Evolutionary conservation across 2,888 invertebrate species (phyloP), one percentile per base, ranked within the genome.

Genomic region (Camponotus fellah): DNA sequence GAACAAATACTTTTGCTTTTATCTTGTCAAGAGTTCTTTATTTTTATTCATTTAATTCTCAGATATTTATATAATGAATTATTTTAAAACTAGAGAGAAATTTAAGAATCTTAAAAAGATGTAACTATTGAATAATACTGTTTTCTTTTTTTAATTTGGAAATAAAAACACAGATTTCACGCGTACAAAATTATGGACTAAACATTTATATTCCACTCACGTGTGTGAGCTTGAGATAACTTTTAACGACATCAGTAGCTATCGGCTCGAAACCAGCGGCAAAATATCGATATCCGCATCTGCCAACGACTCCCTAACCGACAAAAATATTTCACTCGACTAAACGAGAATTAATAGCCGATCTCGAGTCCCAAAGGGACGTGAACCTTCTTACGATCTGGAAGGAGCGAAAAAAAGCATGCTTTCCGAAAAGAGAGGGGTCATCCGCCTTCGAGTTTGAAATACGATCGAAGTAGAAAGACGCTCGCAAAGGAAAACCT

Each of bases 291-390:
- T 79, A 80, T 62, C 46, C 60, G 26, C 71, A 71, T 80, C 60
- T 71, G 79, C 85, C 82, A 83, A 66, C 56, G 65, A 83, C 88
- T 91, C 90, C 86, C 85, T 58, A 82, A 64, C 71, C 65, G 86
- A 77, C 82, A 87, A 86, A 80, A 85, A 88, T 74, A 85, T 86
- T 83, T 71, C 82, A 82, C 62, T 68, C 62, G 56, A 43, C 40
- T 84, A 65, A 81, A 85, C 56, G 77, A 86, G 82, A 82, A 86
- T 82, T 86, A 85, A 86, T 85, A 76, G 86, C 71, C 58, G 66
- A 68, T 62, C 76, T 71, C 56, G 72, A 32, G 37, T 40, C 62
- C 66, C 66, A 49, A 37, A 8, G 79, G 71, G 40, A 64, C 49
- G 32, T 53, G 74, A 43, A 46, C 6, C 75, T 74, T 12, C 53